Evolutionary conservation across 2,888 invertebrate genomes (phyloP).

Genomic region (Physocephala rufipes): DNA sequence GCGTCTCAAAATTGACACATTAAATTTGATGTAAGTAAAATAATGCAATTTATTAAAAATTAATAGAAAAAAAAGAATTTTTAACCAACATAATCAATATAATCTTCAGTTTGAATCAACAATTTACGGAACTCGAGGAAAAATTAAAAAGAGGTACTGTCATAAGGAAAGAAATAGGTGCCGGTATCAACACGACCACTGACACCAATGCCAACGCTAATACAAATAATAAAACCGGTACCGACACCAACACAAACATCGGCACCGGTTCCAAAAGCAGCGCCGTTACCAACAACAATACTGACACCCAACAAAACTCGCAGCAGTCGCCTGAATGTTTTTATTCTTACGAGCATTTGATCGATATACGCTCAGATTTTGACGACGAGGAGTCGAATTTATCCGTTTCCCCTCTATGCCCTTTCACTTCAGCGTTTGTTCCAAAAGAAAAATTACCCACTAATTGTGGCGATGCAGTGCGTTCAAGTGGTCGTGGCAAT

Average conservation of each 20-base stretch:
- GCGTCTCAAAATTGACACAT: constrained; percentile 3
- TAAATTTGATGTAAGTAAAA: constrained; percentile 2
- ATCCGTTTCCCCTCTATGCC: constrained; percentile 21
- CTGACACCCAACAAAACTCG: constrained; percentile 35
- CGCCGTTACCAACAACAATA: constrained; percentile 24
- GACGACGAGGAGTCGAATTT: background rate
- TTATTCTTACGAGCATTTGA: background rate
- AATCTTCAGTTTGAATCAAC: background rate
- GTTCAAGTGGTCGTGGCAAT: constrained; percentile 1
- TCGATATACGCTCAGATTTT: background rate
- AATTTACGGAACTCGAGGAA: background rate
- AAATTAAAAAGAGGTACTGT: constrained; percentile 18
- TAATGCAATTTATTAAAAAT: too few species aligned
- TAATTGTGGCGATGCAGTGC: constrained; percentile 34
- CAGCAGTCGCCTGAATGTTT: constrained; percentile 28
- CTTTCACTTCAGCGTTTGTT: constrained; percentile 29
- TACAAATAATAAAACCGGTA: too few species aligned
- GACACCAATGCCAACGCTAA: constrained; percentile 5
- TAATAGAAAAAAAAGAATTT: background rate
- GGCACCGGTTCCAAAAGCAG: constrained; percentile 8
- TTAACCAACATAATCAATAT: background rate
- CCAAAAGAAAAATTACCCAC: constrained; percentile 12
- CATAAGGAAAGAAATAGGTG: too few species aligned
- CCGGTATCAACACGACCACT: too few species aligned
- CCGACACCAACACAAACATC: constrained; percentile 30